Evolutionary conservation across 1,140 invertebrate genomes (phyloP), one percentile per base, ranked within the genome.

Genomic region (Drosophila sp.): DNA sequence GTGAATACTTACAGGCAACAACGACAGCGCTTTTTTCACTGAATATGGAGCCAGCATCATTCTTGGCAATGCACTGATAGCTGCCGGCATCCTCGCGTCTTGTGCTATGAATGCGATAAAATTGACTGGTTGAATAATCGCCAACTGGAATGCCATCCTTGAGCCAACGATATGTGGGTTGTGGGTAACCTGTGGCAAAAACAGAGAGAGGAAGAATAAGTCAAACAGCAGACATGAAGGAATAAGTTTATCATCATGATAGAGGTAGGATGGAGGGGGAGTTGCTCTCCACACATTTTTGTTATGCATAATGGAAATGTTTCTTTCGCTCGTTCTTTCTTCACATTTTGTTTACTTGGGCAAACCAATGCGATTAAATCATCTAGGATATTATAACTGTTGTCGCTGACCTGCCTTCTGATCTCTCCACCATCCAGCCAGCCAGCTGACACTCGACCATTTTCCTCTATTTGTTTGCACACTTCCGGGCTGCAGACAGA

Each of bases 61-160:
- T 98, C 66, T 95, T 95, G 7, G 97, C 97, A 56, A 98, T 95
- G 93, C 97, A 98, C 90, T 97, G 96, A 92, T 98, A 99, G 38
- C 95, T 95, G 11, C 97, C 98, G 33, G 96, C 96, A 92, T 98
- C 96, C 63, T 95, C 94, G 33, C 95, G 93, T 63, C 94, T 94
- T 1, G 97, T 95, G 78, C 95, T 96, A 70, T 95, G 94, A 68
- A 98, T 97, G 89, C 96, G 95, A 92, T 96, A 96, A 91, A 96
- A 97, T 79, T 95, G 94, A 86, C 97, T 96, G 4, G 94, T 94
- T 44, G 95, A 94, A 81, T 96, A 96, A 79, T 96, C 95, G 40
- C 95, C 95, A 57, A 97, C 92, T 40, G 95, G 94, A 54, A 94
- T 80, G 4, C 96, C 96, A 91, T 98, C 96, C 93, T 97, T 98